Evolutionary conservation across 2,888 invertebrate species (phyloP), one percentile per base, ranked within the genome.

Genomic region (Tetragnatha montana): DNA sequence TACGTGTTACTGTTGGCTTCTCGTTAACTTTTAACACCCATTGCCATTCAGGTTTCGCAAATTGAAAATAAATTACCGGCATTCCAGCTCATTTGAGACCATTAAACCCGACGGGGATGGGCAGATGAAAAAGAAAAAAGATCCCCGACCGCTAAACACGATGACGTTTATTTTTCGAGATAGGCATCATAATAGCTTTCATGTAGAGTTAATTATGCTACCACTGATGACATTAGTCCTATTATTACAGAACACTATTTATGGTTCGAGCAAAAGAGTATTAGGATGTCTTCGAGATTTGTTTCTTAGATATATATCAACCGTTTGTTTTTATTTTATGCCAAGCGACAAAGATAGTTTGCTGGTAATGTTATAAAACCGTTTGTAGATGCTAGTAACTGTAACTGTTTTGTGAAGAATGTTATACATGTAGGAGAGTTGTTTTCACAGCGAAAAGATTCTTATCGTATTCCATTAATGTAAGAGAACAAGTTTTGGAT

Each of bases 41-140:
- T 81, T 87, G 71, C 22, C 68, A 74, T 80, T 81, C 75, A 87
- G 47, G 12, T 47, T 19, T 75, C 70, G 68, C 68, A 81, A 87
- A 87, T 87, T 79, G 79, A 60, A 86, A 86, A 60, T 87, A 81
- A 87, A 87, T 81, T 81, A 79, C 51, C 49, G 17, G n/a, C 51
- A 71, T 14, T 17, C 50, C 22, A 49, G 17, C 35, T 85, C 71
- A 79, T 85, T 85, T 75, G 19, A 35, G 50, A 47, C 49, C 84
- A 84, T 84, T 76, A 70, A 47, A 76, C 7, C 8, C 49, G 22
- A 81, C 50, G 49, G 14, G 50, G 51, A 6, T 74, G 71, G 51
- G 21, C 10, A 17, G 35, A 51, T n/a, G 17, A 10, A 35, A 10
- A 21, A 71, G 73, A 17, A 60, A 60, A 50, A 49, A 8, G n/a